Evolutionary conservation across 1,140 invertebrate genomes (phyloP).

Genomic region (Protaetia brevitarsis): DNA sequence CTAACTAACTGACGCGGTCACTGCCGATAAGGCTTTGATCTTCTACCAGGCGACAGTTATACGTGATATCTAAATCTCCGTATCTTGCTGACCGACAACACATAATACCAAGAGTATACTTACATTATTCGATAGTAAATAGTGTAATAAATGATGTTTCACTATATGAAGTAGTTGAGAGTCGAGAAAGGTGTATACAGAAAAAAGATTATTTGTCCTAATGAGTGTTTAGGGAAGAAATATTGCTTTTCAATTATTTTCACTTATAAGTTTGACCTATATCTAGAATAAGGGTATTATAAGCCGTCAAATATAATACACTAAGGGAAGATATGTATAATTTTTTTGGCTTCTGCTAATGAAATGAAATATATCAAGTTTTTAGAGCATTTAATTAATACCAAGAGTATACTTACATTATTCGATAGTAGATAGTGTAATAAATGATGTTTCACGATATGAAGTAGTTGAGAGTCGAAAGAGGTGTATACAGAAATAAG

Average conservation of each 20-base stretch:
- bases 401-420: background rate
- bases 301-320: no score
- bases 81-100: background rate
- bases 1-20: slow-evolving; percentile 6
- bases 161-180: background rate
- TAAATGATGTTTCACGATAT: background rate
- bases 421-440: slow-evolving; percentile 7
- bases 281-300: no score
- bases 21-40: slow-evolving; percentile 4
- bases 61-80: background rate
- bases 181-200: background rate
- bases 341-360: no score
- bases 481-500: no score
- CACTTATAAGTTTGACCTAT: no score
- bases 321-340: no score
- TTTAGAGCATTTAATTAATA: background rate
- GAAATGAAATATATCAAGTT: no score
- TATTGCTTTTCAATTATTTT: no score
- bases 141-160: slow-evolving; percentile 12
- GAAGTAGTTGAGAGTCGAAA: background rate
- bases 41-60: slow-evolving; percentile 10
- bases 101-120: background rate
- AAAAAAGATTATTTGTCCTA: no score
- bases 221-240: no score
- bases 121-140: background rate